Evolutionary conservation across 2,888 invertebrate species (phyloP).

Genomic region (Lottia gigantea): DNA sequence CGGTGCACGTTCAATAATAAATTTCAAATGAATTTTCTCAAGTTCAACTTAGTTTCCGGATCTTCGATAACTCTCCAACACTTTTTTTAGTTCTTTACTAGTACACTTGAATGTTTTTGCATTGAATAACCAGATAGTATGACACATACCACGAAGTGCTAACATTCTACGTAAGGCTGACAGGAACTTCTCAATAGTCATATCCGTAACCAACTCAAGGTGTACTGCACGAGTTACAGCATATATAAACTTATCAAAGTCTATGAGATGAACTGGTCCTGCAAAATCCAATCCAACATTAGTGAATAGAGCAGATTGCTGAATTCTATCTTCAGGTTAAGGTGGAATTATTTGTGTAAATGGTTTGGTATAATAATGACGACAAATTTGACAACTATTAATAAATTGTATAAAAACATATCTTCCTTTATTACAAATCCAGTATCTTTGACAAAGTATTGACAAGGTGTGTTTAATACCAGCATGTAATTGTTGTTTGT

Average conservation of each 20-base stretch:
- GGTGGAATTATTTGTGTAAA: not conserved
- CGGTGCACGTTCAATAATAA: not conserved
- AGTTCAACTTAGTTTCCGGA: not conserved
- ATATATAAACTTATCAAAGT: not conserved
- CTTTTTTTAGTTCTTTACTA: not conserved
- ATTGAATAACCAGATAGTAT: not conserved
- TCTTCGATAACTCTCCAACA: not conserved
- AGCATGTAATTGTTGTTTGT: too few species aligned
- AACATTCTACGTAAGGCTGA: not conserved
- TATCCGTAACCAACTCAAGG: too few species aligned
- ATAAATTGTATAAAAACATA: slow-evolving; percentile 8
- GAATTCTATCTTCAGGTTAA: not conserved
- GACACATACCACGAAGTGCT: not conserved
- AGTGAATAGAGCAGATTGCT: not conserved
- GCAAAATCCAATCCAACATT: too few species aligned
- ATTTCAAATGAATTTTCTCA: not conserved
- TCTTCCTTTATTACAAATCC: too few species aligned
- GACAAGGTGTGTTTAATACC: too few species aligned
- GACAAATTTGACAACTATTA: slow-evolving; percentile 15
- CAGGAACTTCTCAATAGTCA: too few species aligned
- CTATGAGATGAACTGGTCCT: too few species aligned
- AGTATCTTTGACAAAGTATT: too few species aligned
- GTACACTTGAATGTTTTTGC: not conserved
- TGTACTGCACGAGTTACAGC: too few species aligned
- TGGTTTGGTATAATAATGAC: slow-evolving; percentile 7